Percentiles rank a stretch among this genome's conserved stretches.
phyloP scores from a whole-genome alignment of 2,113 vertebrate genomes.

The Lampris incognitus region DNA sequence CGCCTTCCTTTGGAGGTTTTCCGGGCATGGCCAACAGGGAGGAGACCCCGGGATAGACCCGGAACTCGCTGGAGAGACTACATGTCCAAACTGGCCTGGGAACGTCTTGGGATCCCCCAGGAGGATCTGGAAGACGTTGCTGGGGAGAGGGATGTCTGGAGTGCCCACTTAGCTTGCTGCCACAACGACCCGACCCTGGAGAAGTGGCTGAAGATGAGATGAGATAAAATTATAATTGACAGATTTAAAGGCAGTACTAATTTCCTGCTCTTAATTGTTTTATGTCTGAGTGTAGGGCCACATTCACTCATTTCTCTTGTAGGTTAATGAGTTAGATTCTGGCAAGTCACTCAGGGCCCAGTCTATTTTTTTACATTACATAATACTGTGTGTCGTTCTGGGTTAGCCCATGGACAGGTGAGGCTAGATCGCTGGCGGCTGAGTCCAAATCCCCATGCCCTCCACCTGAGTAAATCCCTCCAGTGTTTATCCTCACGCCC shows the following conservation, averaged over 20 bases:
- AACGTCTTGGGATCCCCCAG: too few species aligned
- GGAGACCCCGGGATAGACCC: too few species aligned
- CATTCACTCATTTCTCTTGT: conserved; percentile 11
- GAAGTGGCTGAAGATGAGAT: too few species aligned
- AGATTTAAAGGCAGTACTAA: neutral
- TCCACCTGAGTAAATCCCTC: conserved; percentile 67
- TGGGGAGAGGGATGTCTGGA: too few species aligned
- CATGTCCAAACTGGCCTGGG: too few species aligned
- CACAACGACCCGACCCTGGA: too few species aligned
- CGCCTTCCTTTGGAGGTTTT: too few species aligned
- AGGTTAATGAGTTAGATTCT: conserved; percentile 44
- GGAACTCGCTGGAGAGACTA: too few species aligned
- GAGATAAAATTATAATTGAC: too few species aligned
- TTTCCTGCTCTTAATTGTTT: neutral
- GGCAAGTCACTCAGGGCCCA: conserved; percentile 13
- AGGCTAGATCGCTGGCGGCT: conserved; percentile 69
- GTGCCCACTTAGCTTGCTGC: too few species aligned
- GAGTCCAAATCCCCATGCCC: conserved; percentile 71
- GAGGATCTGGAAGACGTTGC: too few species aligned
- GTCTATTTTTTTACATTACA: conserved; percentile 35
- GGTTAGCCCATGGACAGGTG: conserved; percentile 45
- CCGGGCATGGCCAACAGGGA: too few species aligned
- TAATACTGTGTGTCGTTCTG: conserved; percentile 40
- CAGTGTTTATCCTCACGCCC: conserved; percentile 59
- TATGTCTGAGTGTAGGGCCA: neutral